These are phyloP conservation scores for Lasioglossum villosulum DNA, from an alignment of 2,888 invertebrate genomes.

Conservation along the genomic window DNA sequence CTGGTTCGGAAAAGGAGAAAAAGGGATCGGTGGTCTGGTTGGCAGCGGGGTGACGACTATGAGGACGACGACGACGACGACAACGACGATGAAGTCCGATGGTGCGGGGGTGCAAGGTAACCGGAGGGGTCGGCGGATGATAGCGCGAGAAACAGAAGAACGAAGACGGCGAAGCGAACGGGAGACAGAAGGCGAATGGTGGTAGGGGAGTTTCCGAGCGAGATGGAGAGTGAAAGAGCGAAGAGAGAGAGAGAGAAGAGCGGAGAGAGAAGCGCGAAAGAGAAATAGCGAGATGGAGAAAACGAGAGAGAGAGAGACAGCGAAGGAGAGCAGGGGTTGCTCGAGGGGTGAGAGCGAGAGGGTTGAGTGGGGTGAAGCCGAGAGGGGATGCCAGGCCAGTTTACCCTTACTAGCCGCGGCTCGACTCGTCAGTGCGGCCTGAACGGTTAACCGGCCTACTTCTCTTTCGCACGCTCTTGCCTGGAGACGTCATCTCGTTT, in stretches of 20 bases:
- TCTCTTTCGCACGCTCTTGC: constrained; percentile 61
- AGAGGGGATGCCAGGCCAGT: constrained; percentile 75
- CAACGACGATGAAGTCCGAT: background rate
- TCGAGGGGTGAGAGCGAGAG: constrained; percentile 71
- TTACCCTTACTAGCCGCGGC: constrained; percentile 77
- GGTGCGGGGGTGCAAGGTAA: constrained; percentile 18
- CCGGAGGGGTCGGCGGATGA: constrained; percentile 14
- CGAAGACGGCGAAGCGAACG: constrained; percentile 43
- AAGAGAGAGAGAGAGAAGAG: constrained; percentile 26
- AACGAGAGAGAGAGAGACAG: constrained; percentile 49
- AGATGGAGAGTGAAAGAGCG: constrained; percentile 36
- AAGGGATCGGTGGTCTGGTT: background rate
- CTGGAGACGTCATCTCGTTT: constrained; percentile 33
- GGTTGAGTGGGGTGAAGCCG: constrained; percentile 70
- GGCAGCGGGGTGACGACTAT: background rate
- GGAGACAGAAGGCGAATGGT: constrained; percentile 20
- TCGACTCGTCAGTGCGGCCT: constrained; percentile 83
- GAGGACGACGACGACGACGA: background rate
- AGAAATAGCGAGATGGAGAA: constrained; percentile 60
- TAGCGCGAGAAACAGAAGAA: constrained; percentile 46
- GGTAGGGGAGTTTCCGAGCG: background rate
- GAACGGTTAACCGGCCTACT: constrained; percentile 84
- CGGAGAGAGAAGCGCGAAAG: constrained; percentile 32
- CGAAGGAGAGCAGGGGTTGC: constrained; percentile 37
- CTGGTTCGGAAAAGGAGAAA: background rate